phyloP scores from a whole-genome alignment of 1,140 invertebrate genomes.

The Solen grandis region DNA sequence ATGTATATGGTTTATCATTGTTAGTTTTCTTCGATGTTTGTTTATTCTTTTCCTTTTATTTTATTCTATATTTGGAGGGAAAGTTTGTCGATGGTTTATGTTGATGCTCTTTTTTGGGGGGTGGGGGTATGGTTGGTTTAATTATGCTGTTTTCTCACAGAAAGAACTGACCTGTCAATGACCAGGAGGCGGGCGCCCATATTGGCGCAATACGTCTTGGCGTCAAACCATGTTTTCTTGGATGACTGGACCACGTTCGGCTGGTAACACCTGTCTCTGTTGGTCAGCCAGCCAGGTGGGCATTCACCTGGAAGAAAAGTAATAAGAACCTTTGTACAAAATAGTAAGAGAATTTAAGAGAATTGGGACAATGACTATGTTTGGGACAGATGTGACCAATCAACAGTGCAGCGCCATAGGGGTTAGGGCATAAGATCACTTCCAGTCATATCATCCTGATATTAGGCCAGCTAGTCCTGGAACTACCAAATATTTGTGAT shows the following conservation, averaged over 20 bases:
- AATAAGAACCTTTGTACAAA: background rate
- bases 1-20: no score
- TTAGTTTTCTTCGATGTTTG: no score
- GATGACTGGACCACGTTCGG: slow-evolving; percentile 19
- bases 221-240: slow-evolving; percentile 48
- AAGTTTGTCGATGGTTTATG: no score
- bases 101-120: no score
- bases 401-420: background rate
- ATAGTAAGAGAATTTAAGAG: background rate
- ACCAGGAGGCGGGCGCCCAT: slow-evolving; percentile 31
- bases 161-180: slow-evolving; percentile 25
- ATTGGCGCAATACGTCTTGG: slow-evolving; percentile 22
- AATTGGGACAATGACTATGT: background rate
- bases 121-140: no score
- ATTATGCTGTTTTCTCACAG: no score
- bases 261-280: slow-evolving; percentile 42
- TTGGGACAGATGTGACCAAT: background rate
- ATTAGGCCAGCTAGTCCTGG: no score
- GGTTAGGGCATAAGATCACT: background rate
- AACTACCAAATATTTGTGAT: no score
- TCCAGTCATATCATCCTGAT: background rate
- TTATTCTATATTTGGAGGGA: no score
- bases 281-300: slow-evolving; percentile 36
- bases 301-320: slow-evolving; percentile 16
- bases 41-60: no score